These are phyloP conservation scores for Nibea coibor DNA, from an alignment of 2,113 vertebrate genomes.

Conservation along the genomic window DNA sequence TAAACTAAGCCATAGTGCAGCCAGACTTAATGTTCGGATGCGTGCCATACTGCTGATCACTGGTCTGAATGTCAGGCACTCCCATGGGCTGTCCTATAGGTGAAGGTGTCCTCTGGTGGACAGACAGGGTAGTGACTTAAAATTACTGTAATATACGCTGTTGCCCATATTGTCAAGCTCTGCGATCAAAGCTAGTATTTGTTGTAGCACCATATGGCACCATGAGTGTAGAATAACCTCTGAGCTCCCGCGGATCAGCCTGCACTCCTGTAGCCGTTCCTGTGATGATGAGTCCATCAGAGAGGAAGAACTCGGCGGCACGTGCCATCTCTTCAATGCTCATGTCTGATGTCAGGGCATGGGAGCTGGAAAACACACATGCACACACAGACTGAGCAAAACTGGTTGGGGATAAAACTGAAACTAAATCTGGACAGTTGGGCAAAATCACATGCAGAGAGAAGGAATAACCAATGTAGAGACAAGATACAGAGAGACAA, in stretches of 20 bases:
- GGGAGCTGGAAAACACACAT: conserved; percentile 80
- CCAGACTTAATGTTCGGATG: background rate
- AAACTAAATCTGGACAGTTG: background rate
- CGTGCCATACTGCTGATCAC: background rate
- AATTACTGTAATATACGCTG: background rate
- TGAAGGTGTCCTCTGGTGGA: conserved; percentile 44
- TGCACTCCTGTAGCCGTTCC: conserved; percentile 85
- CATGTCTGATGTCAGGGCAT: conserved; percentile 88
- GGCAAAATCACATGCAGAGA: background rate
- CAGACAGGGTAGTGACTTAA: background rate
- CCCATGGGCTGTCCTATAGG: background rate
- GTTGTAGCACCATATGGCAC: background rate
- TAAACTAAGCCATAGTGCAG: background rate
- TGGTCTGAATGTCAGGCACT: background rate
- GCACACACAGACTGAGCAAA: background rate
- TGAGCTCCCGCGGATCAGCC: conserved; percentile 82
- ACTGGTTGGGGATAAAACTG: background rate
- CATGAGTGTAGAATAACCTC: conserved; percentile 61
- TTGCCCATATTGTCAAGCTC: too few species aligned
- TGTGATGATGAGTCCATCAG: conserved; percentile 88
- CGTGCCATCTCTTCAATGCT: conserved; percentile 80
- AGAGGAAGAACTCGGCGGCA: conserved; percentile 90
- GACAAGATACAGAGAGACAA: too few species aligned
- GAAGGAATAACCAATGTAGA: background rate
- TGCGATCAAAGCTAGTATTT: too few species aligned